phyloP scores from a whole-genome alignment of 2,888 invertebrate species.

The Tetragonisca angustula region DNA sequence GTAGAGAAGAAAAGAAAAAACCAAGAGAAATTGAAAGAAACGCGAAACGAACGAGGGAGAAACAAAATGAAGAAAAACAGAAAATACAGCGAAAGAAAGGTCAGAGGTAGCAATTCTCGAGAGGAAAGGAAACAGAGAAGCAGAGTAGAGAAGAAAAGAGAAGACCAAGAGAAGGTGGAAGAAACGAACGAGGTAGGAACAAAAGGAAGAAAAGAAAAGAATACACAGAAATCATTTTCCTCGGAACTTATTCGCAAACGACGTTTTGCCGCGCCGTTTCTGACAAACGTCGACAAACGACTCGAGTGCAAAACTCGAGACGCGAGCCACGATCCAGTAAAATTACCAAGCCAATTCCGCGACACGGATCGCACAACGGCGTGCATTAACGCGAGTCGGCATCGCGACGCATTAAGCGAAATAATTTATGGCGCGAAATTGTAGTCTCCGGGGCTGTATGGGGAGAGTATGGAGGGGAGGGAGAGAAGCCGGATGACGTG shows the following conservation, averaged over 20 bases:
- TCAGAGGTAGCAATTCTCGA: neutral
- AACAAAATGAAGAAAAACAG: neutral
- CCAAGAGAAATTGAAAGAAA: no score
- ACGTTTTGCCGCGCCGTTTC: neutral
- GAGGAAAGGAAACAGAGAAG: no score
- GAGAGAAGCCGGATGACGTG: constrained; percentile 21
- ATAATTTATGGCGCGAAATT: constrained; percentile 47
- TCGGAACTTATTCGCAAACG: neutral
- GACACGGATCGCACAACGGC: constrained; percentile 3
- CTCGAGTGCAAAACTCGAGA: neutral
- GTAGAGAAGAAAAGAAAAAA: no score
- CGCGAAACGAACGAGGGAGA: neutral
- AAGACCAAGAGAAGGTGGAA: neutral
- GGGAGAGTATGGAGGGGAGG: neutral
- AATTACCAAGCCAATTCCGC: constrained; percentile 20
- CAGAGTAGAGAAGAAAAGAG: neutral
- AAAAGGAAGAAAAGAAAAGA: neutral
- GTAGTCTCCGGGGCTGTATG: constrained; percentile 20
- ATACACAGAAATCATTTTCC: neutral
- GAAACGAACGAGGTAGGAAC: neutral
- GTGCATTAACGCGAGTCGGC: constrained; percentile 13
- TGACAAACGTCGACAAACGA: neutral
- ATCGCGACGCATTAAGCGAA: constrained; percentile 34
- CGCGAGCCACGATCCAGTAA: neutral
- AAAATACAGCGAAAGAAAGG: neutral